These are phyloP conservation scores for Panagrolaimus sp. DNA, from an alignment of 1,140 invertebrate species.

Conservation along the genomic window DNA sequence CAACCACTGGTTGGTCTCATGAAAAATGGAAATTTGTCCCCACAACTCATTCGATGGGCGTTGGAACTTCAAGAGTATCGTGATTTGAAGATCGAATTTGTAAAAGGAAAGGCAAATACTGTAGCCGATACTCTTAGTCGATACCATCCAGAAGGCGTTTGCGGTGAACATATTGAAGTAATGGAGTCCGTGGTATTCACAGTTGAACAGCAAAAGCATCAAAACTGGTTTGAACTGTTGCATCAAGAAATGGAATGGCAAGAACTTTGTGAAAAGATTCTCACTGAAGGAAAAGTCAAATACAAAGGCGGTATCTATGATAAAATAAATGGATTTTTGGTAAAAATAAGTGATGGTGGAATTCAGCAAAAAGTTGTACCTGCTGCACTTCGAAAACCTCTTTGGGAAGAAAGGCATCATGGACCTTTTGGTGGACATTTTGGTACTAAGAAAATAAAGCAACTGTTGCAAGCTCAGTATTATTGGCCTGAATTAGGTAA, in stretches of 20 bases:
- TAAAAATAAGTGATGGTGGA: background rate
- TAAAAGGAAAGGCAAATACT: constrained; percentile 23
- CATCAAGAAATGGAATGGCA: background rate
- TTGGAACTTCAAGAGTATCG: constrained; percentile 18
- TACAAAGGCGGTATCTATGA: background rate
- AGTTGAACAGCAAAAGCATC: too few relatives aligned
- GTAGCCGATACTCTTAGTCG: constrained; percentile 25
- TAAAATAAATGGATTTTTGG: background rate
- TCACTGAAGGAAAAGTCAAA: background rate
- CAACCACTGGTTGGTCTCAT: constrained; percentile 21
- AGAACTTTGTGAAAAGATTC: background rate
- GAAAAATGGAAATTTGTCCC: background rate
- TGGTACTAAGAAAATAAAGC: background rate
- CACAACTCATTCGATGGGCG: constrained; percentile 20
- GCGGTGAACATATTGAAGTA: background rate
- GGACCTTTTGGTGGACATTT: background rate
- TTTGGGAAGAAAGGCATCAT: background rate
- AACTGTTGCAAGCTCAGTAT: background rate
- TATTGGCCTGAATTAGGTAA: background rate
- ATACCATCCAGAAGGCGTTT: background rate
- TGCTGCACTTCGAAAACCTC: background rate
- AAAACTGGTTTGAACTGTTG: background rate
- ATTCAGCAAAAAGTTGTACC: background rate
- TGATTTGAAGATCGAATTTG: constrained; percentile 19
- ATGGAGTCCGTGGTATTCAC: background rate